Evolutionary conservation across 2,113 vertebrate genomes (phyloP), one percentile per base, ranked within the genome.

Genomic region (Epinephelus lanceolatus): DNA sequence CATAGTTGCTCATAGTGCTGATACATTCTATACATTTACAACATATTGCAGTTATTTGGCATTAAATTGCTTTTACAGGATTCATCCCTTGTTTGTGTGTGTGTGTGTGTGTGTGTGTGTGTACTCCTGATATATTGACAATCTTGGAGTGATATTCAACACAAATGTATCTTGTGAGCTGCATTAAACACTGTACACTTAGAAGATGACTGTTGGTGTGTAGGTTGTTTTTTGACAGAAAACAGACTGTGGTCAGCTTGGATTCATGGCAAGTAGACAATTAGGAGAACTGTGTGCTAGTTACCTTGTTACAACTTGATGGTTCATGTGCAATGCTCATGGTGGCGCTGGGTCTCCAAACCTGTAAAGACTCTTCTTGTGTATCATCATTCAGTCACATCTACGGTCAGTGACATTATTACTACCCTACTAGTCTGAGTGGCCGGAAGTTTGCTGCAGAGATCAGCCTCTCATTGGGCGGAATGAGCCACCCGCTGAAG

Each of bases 21-120:
- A 72, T 62, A 69, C 69, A 77, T 68, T 63, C 10, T 33, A 53
- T 66, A 70, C 37, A 86, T 55, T 78, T 68, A 75, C 2, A 3
- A 55, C 40, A 65, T 76, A 25, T 80, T 81, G 66, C 61, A 77
- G 81, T 70, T 78, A 84, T 83, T 80, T 80, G 85, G 76, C 37
- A 81, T 67, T 61, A 49, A 47, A 68, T 60, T 68, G 40, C 15
- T 56, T 15, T 23, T 53, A 51, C 10, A 61, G 30, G 30, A 76
- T 76, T 13, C 25, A 63, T 67, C 19, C 14, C 7, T 10, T 61
- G 47, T 42, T 45, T 81, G 10, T 59, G 63, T 57, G 14, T 59
- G 42, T 81, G 10, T 59, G 63, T 57, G 14, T 59, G 30, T 30
- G 30, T 30, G 30, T 40, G 9, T 57, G 45, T 53, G n/a, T 71